Evolutionary conservation across 2,797 vertebrate genomes (phyloP), one percentile per base, ranked within the genome.

Genomic region (Enteromius argenteus): DNA sequence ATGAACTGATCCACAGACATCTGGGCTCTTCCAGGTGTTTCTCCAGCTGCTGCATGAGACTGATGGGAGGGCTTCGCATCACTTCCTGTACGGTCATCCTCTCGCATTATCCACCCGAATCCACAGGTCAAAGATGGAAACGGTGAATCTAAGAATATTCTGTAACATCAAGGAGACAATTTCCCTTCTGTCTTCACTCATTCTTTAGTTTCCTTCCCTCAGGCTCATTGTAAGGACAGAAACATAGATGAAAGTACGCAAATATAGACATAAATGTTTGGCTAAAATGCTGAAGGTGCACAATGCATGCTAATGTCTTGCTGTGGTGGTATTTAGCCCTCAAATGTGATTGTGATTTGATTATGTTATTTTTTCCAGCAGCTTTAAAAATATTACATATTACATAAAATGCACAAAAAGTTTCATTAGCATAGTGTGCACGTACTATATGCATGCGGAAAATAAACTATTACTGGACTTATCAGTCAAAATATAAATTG

Each of bases 121-220:
- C 73, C 49, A 62, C 75, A 62, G 66, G 51, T 84, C 74, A 84
- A 69, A 53, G 66, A 78, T 60, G 30, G 19, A 84, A 71, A 79
- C 3, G 1, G 15, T 19, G 23, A 67, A 84, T 44, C 74, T 71
- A 78, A 15, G 27, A 35, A 68, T 71, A 78, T 78, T 68, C 23
- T 53, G 10, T 9, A 37, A 27, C 1, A 19, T 69, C 66, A 69
- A 60, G 58, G 37, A 46, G 42, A 58, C 11, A 78, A 71, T 78
- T 46, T 46, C 13, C 51, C 39, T 58, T 60, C 66, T 71, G 66
- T 60, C 64, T 71, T 37, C 7, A 11, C 27, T 71, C 37, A 78
- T 60, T 71, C 39, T 81, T 62, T 39, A 37, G 37, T 85, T 68
- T 80, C 46, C 62, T 78, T 78, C 75, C 75, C 15, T 30, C 0